Evolutionary conservation across 2,888 invertebrate genomes (phyloP).

Genomic region (Cryptocephalus primarius): DNA sequence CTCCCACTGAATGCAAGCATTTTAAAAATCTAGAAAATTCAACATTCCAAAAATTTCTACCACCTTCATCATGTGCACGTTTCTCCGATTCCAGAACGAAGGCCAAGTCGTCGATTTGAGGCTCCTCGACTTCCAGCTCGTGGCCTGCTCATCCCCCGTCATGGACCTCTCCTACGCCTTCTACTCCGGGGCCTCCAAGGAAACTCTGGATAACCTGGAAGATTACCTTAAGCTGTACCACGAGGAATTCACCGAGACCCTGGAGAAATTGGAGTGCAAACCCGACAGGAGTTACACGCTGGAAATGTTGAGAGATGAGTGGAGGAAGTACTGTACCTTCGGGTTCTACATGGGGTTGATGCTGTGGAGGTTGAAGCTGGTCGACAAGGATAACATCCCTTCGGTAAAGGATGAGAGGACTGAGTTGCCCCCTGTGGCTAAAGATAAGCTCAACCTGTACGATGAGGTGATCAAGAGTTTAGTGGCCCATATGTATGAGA

Average conservation of each 20-base stretch:
- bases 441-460: not conserved
- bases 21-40: too few species aligned
- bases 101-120: not conserved
- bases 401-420: not conserved
- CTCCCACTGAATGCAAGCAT: too few species aligned
- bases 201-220: slow-evolving; percentile 17
- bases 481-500: not conserved
- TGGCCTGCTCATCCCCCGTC: slow-evolving; percentile 8
- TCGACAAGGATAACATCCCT: not conserved
- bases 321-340: slow-evolving; percentile 5
- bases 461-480: not conserved
- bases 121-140: slow-evolving; percentile 12
- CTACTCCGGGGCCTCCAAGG: slow-evolving; percentile 18
- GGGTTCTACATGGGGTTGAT: not conserved
- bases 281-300: slow-evolving; percentile 17
- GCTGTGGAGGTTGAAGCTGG: not conserved
- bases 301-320: slow-evolving; percentile 5
- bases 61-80: too few species aligned
- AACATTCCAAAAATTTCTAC: too few species aligned
- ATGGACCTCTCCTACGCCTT: slow-evolving; percentile 21
- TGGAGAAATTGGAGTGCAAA: slow-evolving; percentile 17
- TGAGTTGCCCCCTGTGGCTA: not conserved
- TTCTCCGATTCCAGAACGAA: too few species aligned
- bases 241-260: slow-evolving; percentile 14
- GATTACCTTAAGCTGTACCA: slow-evolving; percentile 21